Evolutionary conservation across 2,797 vertebrate genomes (phyloP).

Genomic region (Spheniscus humboldti): DNA sequence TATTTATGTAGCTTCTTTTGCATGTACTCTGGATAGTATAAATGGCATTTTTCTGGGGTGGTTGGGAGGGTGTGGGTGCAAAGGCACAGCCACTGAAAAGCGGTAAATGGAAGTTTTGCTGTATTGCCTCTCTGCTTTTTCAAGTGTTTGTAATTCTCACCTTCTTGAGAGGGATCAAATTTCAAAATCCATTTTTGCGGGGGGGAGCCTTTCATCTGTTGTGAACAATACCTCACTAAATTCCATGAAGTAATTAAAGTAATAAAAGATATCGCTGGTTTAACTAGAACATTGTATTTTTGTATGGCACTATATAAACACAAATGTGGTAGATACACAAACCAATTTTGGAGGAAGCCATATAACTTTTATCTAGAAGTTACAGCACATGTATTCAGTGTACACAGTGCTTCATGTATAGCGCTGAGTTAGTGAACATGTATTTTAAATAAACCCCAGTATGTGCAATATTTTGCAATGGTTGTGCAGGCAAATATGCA

Average conservation of each 20-base stretch:
- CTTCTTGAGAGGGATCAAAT: neutral
- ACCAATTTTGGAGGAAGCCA: neutral
- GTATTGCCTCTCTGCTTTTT: neutral
- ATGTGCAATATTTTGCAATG: neutral
- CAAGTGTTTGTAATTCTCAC: neutral
- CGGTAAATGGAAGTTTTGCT: neutral
- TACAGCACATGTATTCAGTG: neutral
- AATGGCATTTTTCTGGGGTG: neutral
- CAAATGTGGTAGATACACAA: neutral
- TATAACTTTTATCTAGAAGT: rapidly evolving
- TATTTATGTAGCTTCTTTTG: neutral
- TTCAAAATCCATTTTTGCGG: neutral
- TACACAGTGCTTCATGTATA: neutral
- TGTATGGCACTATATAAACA: neutral
- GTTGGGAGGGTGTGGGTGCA: neutral
- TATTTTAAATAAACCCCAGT: neutral
- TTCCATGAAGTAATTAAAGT: neutral
- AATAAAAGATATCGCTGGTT: neutral
- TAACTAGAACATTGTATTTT: neutral
- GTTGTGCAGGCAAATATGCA: neutral
- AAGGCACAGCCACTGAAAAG: neutral
- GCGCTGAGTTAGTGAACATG: neutral
- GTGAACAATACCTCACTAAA: neutral
- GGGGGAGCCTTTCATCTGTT: neutral
- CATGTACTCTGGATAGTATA: neutral